Evolutionary conservation across 2,797 vertebrate species (phyloP).

Genomic region (Rhinophrynus dorsalis): DNA sequence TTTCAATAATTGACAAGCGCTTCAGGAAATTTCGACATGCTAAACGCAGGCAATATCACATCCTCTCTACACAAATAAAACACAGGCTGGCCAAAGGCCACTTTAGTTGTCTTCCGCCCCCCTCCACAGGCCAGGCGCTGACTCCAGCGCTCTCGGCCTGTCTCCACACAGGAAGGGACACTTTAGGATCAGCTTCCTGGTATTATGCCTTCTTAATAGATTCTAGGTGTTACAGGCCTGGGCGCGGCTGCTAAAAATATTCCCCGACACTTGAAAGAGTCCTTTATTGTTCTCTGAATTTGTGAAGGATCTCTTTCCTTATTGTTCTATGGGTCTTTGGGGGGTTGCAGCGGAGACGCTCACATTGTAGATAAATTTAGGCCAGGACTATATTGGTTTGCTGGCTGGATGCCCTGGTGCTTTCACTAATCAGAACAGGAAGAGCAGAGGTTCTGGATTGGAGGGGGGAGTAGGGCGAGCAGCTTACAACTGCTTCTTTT

Average conservation of each 20-base stretch:
- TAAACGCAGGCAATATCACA: conserved; percentile 49
- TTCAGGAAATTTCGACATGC: conserved; percentile 49
- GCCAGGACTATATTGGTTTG: conserved; percentile 72
- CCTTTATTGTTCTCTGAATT: conserved; percentile 80
- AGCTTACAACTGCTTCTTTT: conserved; percentile 37
- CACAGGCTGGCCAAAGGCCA: conserved; percentile 53
- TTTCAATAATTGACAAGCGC: conserved; percentile 42
- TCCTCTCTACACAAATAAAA: conserved; percentile 53
- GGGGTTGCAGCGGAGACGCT: conserved; percentile 73
- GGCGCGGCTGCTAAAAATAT: conserved; percentile 77
- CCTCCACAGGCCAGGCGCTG: conserved; percentile 52
- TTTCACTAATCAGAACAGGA: conserved; percentile 82
- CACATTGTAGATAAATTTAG: conserved; percentile 80
- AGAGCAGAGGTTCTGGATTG: conserved; percentile 49
- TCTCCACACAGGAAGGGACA: conserved; percentile 75
- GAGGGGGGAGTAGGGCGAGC: conserved; percentile 19
- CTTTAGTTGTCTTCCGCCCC: conserved; percentile 50
- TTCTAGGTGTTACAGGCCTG: conserved; percentile 78
- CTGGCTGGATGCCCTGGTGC: conserved; percentile 64
- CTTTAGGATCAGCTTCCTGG: conserved; percentile 74
- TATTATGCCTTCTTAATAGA: conserved; percentile 78
- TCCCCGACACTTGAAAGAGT: conserved; percentile 78
- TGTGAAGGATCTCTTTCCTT: conserved; percentile 73
- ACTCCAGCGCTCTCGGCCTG: conserved; percentile 61
- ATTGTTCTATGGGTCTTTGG: conserved; percentile 60